Evolutionary conservation across 1,140 invertebrate genomes (phyloP).

Genomic region (Neelides sp.): DNA sequence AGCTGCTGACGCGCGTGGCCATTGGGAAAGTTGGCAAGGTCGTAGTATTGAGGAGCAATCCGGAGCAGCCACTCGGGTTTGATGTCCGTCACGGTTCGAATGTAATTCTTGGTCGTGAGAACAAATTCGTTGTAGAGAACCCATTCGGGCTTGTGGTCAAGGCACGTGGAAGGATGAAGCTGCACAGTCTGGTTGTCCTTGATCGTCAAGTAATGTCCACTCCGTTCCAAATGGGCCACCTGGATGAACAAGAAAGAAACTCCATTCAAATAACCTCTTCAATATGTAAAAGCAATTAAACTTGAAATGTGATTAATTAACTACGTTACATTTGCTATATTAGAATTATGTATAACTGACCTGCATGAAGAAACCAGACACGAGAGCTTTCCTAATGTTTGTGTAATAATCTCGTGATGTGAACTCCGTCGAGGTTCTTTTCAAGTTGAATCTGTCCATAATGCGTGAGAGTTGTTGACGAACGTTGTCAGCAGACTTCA

Average conservation of each 20-base stretch:
- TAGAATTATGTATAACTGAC: constrained; percentile 39
- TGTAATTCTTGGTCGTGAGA: constrained; percentile 98
- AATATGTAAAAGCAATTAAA: background rate
- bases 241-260: constrained; percentile 35
- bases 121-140: constrained; percentile 99
- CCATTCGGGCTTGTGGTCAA: constrained; percentile 99
- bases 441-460: constrained; percentile 86
- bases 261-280: constrained; percentile 2
- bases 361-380: constrained; percentile 99
- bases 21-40: constrained; percentile 91
- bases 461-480: constrained; percentile 67
- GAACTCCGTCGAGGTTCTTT: constrained; percentile 93
- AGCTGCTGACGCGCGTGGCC: constrained; percentile 92
- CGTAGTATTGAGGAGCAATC: constrained; percentile 95
- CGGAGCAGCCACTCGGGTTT: constrained; percentile 92
- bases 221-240: constrained; percentile 89
- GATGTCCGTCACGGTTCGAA: constrained; percentile 95
- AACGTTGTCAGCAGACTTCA: constrained; percentile 86
- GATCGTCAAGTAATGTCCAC: constrained; percentile 93
- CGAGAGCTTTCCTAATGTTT: constrained; percentile 94
- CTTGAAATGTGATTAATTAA: background rate
- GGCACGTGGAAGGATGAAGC: constrained; percentile 93
- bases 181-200: constrained; percentile 99
- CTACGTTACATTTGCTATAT: background rate
- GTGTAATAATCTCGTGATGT: constrained; percentile 97